Evolutionary conservation across 2,797 vertebrate genomes (phyloP), one percentile per base, ranked within the genome.

Genomic region (Salmo trutta): DNA sequence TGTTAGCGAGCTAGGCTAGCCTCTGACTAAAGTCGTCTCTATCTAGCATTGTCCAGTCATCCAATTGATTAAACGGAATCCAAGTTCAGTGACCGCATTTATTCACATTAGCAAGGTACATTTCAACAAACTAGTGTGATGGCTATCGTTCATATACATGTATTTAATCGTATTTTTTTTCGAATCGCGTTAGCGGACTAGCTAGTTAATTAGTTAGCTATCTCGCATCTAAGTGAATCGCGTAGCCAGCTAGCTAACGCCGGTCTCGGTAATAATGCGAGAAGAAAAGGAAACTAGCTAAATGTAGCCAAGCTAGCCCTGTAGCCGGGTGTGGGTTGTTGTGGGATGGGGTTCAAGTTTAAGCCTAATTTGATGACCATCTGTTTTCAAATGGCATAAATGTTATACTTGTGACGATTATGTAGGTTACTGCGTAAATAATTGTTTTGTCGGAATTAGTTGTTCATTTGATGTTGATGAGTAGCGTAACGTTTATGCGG

Each of bases 1-100:
- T 2, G 27, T 67, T 66, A 16, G 65, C 65, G 15, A 66, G 64
- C 27, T 31, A 31, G 7, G 24, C 16, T 68, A 68, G 66, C 66
- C 17, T 27, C 21, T 65, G 4, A 16, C 36, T 36, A 47, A 47
- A 27, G 31, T 33, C 10, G 8, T 12, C 1, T 62, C n/a, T 47
- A 47, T 5, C 29, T 81, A 59, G 88, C 79, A 80, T 79, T 64
- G 78, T 70, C 14, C 24, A 47, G 67, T 85, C 66, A 51, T 77
- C 64, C 82, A 82, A 68, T 67, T 8, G 21, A 24, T 24, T 14
- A 33, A 27, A 67, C 65, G 65, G 14, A 67, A 67, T 27, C 2
- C 36, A 71, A 24, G 21, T 21, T 52, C 36, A 47, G 19, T 47
- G 19, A 21, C 10, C 24, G 5, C 8, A 1, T 31, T 7, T 29